A percentile compares a stretch with the other conserved stretches of the same genome.
Evolutionary conservation across 2,797 vertebrate species (phyloP).

Genomic region (Heteromormyrus szaboi): DNA sequence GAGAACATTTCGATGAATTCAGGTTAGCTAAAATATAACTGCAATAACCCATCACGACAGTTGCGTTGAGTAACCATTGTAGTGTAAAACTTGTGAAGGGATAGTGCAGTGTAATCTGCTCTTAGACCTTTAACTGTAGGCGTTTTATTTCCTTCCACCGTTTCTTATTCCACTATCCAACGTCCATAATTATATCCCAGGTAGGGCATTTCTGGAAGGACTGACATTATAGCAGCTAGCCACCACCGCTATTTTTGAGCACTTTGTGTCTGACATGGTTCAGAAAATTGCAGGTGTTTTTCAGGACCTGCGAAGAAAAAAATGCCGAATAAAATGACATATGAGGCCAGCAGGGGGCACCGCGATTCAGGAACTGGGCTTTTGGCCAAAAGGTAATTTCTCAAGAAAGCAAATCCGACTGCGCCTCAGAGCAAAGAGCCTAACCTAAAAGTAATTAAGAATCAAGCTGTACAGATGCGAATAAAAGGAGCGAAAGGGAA

Average conservation of each 20-base stretch:
- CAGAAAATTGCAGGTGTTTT: neutral
- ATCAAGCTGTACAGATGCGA: neutral
- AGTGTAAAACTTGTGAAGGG: neutral
- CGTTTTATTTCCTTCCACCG: neutral
- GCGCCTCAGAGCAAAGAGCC: neutral
- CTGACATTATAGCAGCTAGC: neutral
- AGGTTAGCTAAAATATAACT: neutral
- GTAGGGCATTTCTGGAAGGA: neutral
- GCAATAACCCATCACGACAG: neutral
- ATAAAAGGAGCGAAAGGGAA: neutral
- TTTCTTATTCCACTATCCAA: neutral
- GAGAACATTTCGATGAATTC: neutral
- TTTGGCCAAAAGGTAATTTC: neutral
- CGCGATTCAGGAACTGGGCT: neutral
- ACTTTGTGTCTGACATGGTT: neutral
- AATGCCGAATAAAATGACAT: neutral
- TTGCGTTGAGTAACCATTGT: neutral
- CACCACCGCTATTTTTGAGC: neutral
- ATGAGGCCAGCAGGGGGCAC: neutral
- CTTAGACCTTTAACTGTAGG: neutral
- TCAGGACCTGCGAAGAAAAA: neutral
- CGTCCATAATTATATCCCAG: neutral
- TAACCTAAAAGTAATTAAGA: neutral
- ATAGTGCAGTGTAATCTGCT: neutral
- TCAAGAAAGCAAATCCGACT: neutral